These are phyloP conservation scores for Pristionchus maxplancki DNA, from an alignment of 2,888 invertebrate genomes.

Conservation along the genomic window DNA sequence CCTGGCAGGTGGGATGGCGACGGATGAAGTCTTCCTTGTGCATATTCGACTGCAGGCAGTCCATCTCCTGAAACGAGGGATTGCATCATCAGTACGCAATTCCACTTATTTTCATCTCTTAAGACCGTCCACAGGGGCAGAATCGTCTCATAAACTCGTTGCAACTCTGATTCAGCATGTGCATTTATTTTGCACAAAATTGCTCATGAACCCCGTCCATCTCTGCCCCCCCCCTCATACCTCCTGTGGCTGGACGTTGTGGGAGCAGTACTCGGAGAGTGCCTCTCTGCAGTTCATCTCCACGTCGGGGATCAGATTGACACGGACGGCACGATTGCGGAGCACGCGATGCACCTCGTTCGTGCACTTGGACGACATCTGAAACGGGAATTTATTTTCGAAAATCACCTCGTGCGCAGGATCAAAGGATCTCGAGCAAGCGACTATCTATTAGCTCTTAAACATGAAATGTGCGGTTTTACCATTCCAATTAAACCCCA, in stretches of 20 bases:
- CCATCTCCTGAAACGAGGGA: conserved; percentile 84
- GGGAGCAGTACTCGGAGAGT: conserved; percentile 88
- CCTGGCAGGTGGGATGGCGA: conserved; percentile 73
- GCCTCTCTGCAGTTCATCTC: conserved; percentile 92
- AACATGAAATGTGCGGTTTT: too few species aligned
- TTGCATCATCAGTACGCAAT: not conserved
- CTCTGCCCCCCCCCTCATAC: conserved; percentile 43
- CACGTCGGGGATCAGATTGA: conserved; percentile 93
- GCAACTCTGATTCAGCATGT: not conserved
- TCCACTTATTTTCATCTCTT: too few species aligned
- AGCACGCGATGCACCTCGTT: conserved; percentile 91
- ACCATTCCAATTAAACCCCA: too few species aligned
- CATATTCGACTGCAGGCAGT: conserved; percentile 88
- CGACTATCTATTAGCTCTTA: too few species aligned
- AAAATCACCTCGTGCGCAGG: too few species aligned
- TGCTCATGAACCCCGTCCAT: not conserved
- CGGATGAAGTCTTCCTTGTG: conserved; percentile 69
- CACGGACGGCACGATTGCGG: conserved; percentile 92
- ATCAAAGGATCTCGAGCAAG: too few species aligned
- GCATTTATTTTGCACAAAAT: too few species aligned
- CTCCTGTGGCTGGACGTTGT: conserved; percentile 81
- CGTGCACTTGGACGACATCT: conserved; percentile 81
- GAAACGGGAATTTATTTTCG: not conserved
- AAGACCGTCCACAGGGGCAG: too few species aligned
- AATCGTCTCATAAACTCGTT: not conserved